Percentiles rank a stretch among this genome's conserved stretches.
These are phyloP conservation scores for Chrysolina haemoptera DNA, from an alignment of 2,888 invertebrate species.

Conservation along the genomic window DNA sequence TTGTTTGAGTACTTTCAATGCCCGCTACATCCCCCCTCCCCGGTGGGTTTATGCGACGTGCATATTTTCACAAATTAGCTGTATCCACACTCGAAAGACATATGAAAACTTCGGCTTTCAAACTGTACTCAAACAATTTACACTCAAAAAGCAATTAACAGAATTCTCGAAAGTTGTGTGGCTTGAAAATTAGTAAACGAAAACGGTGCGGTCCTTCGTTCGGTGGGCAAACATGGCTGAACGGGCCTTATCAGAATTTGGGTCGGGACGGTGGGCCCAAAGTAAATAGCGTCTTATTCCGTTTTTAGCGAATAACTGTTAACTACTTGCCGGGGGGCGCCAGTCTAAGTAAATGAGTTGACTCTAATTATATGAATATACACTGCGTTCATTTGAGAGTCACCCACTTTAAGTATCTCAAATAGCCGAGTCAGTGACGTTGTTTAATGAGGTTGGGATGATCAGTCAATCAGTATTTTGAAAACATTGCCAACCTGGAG, in stretches of 20 bases:
- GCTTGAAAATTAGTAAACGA: slow-evolving; percentile 65
- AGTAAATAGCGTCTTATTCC: slow-evolving; percentile 56
- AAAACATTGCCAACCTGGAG: too few species aligned
- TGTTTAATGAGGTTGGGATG: too few species aligned
- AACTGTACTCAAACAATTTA: slow-evolving; percentile 59
- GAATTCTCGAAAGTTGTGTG: slow-evolving; percentile 63
- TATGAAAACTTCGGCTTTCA: slow-evolving; percentile 36
- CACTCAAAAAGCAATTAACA: slow-evolving; percentile 65
- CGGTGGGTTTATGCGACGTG: background rate
- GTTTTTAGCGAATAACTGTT: slow-evolving; percentile 57
- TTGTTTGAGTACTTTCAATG: too few species aligned
- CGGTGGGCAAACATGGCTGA: slow-evolving; percentile 63
- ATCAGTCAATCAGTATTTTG: too few species aligned
- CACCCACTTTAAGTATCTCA: too few species aligned
- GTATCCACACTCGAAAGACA: slow-evolving; percentile 40
- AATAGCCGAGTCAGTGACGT: too few species aligned
- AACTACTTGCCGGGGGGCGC: slow-evolving; percentile 23
- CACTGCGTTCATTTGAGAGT: too few species aligned
- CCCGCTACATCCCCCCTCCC: too few species aligned
- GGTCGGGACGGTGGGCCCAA: slow-evolving; percentile 58
- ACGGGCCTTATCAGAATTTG: slow-evolving; percentile 62
- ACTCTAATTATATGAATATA: slow-evolving; percentile 7
- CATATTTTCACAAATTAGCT: slow-evolving; percentile 5
- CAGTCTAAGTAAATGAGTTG: background rate
- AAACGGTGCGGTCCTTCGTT: slow-evolving; percentile 59